These are phyloP conservation scores for Thaleichthys pacificus DNA, from an alignment of 2,797 vertebrate species.

Conservation along the genomic window DNA sequence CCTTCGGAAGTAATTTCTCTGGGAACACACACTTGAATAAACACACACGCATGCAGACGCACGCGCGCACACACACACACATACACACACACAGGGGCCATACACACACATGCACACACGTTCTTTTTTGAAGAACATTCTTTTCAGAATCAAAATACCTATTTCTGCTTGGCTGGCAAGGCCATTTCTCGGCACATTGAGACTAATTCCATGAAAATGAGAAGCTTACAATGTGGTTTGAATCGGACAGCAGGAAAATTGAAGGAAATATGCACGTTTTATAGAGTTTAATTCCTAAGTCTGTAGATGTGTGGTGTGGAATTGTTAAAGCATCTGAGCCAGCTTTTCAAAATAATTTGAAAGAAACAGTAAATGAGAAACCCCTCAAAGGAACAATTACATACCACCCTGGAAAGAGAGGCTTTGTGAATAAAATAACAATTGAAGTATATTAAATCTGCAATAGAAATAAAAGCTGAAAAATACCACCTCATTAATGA, in stretches of 20 bases:
- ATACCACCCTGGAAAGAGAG: neutral
- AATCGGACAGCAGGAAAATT: neutral
- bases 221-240: constrained; percentile 3
- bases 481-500: constrained; percentile 38
- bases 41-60: constrained; percentile 16
- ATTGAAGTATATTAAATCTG: constrained; percentile 5
- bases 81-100: constrained; percentile 24
- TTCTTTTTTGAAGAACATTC: neutral
- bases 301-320: neutral
- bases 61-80: constrained; percentile 20
- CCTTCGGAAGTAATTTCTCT: constrained; percentile 25
- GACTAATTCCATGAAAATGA: constrained; percentile 23
- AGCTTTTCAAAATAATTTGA: constrained; percentile 5
- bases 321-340: constrained; percentile 6
- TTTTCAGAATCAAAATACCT: constrained; percentile 14
- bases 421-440: constrained; percentile 15
- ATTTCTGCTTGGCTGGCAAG: constrained; percentile 3
- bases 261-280: neutral
- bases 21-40: neutral
- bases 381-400: constrained; percentile 5
- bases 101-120: neutral
- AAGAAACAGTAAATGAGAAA: constrained; percentile 3
- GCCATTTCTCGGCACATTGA: constrained; percentile 18
- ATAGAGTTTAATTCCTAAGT: neutral
- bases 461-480: constrained; percentile 20